Base-by-base conservation (phyloP, 2,113 vertebrate species). In the Pygoscelis antarcticus region DNA sequence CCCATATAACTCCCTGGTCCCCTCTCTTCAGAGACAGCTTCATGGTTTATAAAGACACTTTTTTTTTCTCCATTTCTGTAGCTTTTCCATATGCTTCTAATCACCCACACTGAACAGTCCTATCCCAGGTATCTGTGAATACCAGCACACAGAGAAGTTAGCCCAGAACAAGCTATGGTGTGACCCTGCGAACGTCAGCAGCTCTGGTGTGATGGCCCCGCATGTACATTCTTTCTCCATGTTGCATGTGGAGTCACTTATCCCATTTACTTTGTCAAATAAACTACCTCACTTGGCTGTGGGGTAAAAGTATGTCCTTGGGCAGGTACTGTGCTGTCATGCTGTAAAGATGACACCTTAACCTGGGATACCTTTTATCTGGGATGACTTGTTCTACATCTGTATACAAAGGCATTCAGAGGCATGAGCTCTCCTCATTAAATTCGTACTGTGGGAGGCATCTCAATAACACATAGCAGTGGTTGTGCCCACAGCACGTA, bases 1-100 rank as follows among this genome's bases (percentile, higher is more conserved):
- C 94, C 91, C 81, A 87, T 55, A 72, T 93, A 95, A 93, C 90
- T 93, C 61, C 57, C 9, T 76, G 49, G 70, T 58, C 77, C 57
- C 77, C 38, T 23, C 27, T 76, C 52, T 72, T 80, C 27, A 44
- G 70, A 87, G 27, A 52, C 0, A 0, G 54, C 74, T 75, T 79
- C 44, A 34, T 23, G 49, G 30, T 75, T 91, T 93, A 16, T 64
- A 84, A 77, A 64, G 40, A 46, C 49, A 46, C 14, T 69, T 5
- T 3, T 44, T 84, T 95, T 61, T 44, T 7, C 21, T 68, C 14
- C 1, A 4, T 65, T 94, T 94, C 36, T 82, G 7, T 65, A 72
- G 21, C 29, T 93, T 83, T 93, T 29, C 40, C 9, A 3, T n/a
- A 10, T 15, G 49, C 55, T 91, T 84, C 69, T 62, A 38, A 71